Evolutionary conservation across 2,113 vertebrate species (phyloP).

Genomic region (Nothocercus julius): DNA sequence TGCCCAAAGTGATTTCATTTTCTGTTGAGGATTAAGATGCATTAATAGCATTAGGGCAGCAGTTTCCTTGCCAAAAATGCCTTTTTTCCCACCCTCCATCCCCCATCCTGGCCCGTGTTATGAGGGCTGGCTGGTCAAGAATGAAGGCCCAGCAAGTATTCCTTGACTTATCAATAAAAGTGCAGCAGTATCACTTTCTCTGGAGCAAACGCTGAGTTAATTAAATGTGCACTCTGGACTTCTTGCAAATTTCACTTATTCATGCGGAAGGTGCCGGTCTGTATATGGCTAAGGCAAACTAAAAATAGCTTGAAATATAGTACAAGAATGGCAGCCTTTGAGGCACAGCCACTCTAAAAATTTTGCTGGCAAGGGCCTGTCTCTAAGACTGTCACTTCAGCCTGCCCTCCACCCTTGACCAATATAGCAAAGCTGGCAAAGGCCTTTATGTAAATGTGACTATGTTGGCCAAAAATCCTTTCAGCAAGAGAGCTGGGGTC

Average conservation of each 20-base stretch:
- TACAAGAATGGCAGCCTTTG: slow-evolving; percentile 12
- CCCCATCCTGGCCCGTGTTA: neutral
- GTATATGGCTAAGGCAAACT: slow-evolving; percentile 40
- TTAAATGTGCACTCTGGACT: slow-evolving; percentile 56
- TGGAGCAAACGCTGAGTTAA: slow-evolving; percentile 54
- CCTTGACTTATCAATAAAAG: slow-evolving; percentile 58
- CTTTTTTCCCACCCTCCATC: neutral
- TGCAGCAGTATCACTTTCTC: slow-evolving; percentile 43
- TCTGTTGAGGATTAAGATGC: slow-evolving; percentile 70
- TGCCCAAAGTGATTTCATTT: slow-evolving; percentile 77
- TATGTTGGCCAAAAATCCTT: neutral
- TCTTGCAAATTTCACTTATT: slow-evolving; percentile 58
- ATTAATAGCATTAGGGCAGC: slow-evolving; percentile 64
- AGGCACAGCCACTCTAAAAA: neutral
- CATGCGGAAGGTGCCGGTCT: slow-evolving; percentile 6
- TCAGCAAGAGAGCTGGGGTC: neutral
- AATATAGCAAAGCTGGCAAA: slow-evolving; percentile 11
- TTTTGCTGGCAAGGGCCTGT: slow-evolving; percentile 24
- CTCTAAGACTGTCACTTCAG: neutral
- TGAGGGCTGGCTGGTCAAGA: slow-evolving; percentile 36
- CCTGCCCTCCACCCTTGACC: neutral
- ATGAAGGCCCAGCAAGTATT: slow-evolving; percentile 41
- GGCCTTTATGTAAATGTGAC: neutral
- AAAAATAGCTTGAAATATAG: slow-evolving; percentile 57
- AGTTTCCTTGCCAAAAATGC: slow-evolving; percentile 61